Conservation (phyloP, 2,113 vertebrate species). For the Arizona elegans region DNA sequence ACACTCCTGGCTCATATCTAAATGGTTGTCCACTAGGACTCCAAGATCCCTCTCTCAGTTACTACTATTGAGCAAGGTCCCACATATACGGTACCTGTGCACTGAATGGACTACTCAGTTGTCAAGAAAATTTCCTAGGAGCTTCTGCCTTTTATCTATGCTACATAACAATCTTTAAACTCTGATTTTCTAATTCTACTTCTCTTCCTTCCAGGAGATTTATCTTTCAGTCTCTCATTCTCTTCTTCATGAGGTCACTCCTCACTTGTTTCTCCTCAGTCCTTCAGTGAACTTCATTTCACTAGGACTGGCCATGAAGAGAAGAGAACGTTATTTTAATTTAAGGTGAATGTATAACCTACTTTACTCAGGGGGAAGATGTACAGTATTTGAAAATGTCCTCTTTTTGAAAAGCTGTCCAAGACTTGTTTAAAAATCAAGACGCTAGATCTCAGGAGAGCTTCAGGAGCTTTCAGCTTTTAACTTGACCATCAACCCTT, state of each 20-base stretch:
- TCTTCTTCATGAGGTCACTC: neutral
- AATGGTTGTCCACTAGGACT: too few species aligned
- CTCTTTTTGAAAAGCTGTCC: neutral
- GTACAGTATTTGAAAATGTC: neutral
- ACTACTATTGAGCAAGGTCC: too few species aligned
- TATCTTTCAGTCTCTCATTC: neutral
- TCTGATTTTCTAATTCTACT: neutral
- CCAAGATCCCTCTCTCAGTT: too few species aligned
- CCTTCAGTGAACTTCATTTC: neutral
- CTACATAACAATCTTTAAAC: neutral
- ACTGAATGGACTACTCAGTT: neutral
- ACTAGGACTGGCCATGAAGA: too few species aligned
- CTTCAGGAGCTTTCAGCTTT: neutral
- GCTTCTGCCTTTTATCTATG: neutral
- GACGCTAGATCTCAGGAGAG: neutral
- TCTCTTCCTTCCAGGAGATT: neutral
- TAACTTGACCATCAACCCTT: neutral
- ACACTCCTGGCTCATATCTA: too few species aligned
- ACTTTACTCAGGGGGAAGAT: neutral
- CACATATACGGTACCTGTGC: too few species aligned
- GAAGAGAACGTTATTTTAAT: neutral
- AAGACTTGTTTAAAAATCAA: neutral
- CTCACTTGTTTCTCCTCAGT: neutral
- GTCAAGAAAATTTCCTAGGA: neutral
- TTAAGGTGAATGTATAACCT: neutral